Evolutionary conservation across 2,797 vertebrate genomes (phyloP).

Genomic region (Tapera naevia): DNA sequence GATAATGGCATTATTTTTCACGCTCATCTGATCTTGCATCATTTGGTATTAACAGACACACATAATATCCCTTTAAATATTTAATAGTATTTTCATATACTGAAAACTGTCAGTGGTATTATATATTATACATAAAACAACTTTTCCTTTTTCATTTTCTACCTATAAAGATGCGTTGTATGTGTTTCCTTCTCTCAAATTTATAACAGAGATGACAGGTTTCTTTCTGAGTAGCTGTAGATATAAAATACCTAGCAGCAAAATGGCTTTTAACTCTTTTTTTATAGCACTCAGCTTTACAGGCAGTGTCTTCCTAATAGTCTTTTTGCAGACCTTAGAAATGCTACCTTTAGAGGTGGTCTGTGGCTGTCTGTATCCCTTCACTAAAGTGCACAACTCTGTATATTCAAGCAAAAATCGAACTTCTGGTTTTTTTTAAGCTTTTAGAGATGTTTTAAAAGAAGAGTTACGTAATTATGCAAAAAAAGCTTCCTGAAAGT

Average conservation of each 20-base stretch:
- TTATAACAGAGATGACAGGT: not conserved
- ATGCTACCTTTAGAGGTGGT: not conserved
- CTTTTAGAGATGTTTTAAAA: not conserved
- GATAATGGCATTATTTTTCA: not conserved
- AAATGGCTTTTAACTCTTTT: slow-evolving; percentile 55
- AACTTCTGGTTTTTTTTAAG: not conserved
- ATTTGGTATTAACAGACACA: not conserved
- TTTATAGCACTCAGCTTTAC: slow-evolving; percentile 45
- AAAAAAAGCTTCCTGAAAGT: not conserved
- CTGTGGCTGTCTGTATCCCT: slow-evolving; percentile 26
- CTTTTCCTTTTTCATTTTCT: not conserved
- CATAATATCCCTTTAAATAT: slow-evolving; percentile 29
- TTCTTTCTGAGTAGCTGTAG: slow-evolving; percentile 17
- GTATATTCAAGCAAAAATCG: not conserved
- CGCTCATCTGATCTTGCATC: not conserved
- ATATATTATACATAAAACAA: not conserved
- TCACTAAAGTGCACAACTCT: not conserved
- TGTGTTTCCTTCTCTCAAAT: not conserved
- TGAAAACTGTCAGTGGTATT: slow-evolving; percentile 13
- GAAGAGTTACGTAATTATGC: not conserved
- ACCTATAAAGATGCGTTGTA: not conserved
- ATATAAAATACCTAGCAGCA: not conserved
- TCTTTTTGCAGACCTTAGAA: slow-evolving; percentile 37
- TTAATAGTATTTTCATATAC: slow-evolving; percentile 11
- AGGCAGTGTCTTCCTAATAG: slow-evolving; percentile 7